Evolutionary conservation across 2,888 invertebrate species (phyloP).

Genomic region (Dolomedes plantarius): DNA sequence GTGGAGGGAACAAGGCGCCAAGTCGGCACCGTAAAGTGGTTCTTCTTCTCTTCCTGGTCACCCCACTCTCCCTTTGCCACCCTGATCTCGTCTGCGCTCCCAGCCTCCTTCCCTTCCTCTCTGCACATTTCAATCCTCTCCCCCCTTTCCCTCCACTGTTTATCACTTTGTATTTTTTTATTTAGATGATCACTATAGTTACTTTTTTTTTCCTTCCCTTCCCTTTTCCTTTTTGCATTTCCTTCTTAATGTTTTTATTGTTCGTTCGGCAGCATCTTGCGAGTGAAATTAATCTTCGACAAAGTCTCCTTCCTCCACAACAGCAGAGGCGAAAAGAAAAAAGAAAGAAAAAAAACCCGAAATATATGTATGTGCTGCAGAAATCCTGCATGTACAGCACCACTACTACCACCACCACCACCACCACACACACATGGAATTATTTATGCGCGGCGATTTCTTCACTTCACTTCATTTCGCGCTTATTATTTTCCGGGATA

Average conservation of each 20-base stretch:
- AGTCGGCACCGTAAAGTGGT: conserved; percentile 65
- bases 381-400: too few relatives aligned
- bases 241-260: conserved; percentile 29
- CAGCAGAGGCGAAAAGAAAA: not conserved
- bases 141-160: conserved; percentile 10
- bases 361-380: not conserved
- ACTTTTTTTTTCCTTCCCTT: not conserved
- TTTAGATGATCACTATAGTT: not conserved
- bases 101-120: conserved; percentile 23
- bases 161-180: conserved; percentile 23
- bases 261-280: conserved; percentile 24
- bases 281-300: conserved; percentile 45
- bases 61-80: not conserved
- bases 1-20: conserved; percentile 51
- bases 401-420: too few relatives aligned
- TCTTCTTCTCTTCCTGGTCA: conserved; percentile 40
- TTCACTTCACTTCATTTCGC: conserved; percentile 11
- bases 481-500: conserved; percentile 4
- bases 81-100: conserved; percentile 33
- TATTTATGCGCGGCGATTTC: not conserved
- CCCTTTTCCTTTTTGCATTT: not conserved
- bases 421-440: not conserved
- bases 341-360: not conserved
- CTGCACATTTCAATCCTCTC: conserved; percentile 13
- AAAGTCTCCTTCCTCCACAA: not conserved